These are phyloP conservation scores for Aphaenogaster rudis DNA, from an alignment of 1,140 invertebrate species.

Conservation along the genomic window DNA sequence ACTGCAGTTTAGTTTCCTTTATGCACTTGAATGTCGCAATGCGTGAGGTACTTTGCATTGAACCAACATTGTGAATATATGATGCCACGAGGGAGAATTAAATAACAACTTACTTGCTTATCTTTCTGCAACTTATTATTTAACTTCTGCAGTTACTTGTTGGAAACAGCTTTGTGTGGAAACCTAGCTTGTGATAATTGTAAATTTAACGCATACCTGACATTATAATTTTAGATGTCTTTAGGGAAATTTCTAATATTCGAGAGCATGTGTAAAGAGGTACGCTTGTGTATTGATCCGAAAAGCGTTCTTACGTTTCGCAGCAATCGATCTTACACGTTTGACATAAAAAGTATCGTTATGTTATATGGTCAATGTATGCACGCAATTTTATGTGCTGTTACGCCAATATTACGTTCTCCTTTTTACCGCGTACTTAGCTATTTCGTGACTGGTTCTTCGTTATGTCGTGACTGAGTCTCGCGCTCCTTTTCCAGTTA, in stretches of 20 bases:
- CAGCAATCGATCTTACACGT: background rate
- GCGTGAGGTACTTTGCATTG: slow-evolving; percentile 5
- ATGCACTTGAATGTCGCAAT: background rate
- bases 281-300: background rate
- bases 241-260: slow-evolving; percentile 4
- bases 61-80: slow-evolving; percentile 7
- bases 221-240: slow-evolving; percentile 20
- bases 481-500: slow-evolving; percentile 20
- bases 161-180: background rate
- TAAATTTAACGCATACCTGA: background rate
- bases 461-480: slow-evolving; percentile 20
- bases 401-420: background rate
- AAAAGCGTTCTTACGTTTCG: background rate
- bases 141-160: slow-evolving; percentile 10
- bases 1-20: background rate
- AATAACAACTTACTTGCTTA: slow-evolving; percentile 50
- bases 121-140: slow-evolving; percentile 45
- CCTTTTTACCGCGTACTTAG: background rate
- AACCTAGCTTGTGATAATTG: slow-evolving; percentile 25
- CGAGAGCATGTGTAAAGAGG: background rate
- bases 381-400: background rate
- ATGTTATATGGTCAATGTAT: background rate
- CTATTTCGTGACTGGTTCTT: slow-evolving; percentile 7
- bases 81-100: slow-evolving; percentile 34
- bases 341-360: background rate